Conservation (phyloP, 2,113 vertebrate genomes). For the Hemibagrus wyckioides region DNA sequence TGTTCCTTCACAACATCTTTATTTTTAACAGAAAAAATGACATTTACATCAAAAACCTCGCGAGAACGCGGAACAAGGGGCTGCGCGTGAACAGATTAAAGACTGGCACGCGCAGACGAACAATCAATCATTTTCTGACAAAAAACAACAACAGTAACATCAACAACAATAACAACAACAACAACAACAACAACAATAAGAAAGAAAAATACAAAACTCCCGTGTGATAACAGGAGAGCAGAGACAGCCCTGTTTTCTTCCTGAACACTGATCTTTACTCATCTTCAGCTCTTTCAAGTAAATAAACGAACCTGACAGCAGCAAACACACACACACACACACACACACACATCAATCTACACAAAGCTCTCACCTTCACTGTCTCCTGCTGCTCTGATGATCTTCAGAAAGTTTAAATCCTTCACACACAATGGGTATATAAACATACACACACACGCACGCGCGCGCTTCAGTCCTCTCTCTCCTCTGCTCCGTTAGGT, state of each 20-base stretch:
- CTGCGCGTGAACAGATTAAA: too few relatives aligned
- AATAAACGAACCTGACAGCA: too few relatives aligned
- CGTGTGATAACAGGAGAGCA: too few relatives aligned
- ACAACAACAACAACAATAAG: too few relatives aligned
- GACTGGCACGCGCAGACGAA: background rate
- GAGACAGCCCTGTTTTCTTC: too few relatives aligned
- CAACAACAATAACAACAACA: too few relatives aligned
- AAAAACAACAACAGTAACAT: too few relatives aligned
- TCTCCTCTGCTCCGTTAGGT: constrained; percentile 8
- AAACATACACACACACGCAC: background rate
- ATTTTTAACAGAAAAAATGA: background rate
- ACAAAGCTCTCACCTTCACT: background rate
- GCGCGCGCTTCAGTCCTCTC: background rate
- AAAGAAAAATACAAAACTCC: too few relatives aligned
- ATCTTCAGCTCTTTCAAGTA: too few relatives aligned
- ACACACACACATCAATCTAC: background rate
- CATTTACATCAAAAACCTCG: background rate
- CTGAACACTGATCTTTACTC: too few relatives aligned
- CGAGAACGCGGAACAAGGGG: background rate
- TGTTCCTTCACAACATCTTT: background rate
- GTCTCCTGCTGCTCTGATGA: background rate
- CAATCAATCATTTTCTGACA: too few relatives aligned
- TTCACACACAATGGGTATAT: background rate
- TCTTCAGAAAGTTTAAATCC: background rate
- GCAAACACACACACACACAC: too few relatives aligned